These are phyloP conservation scores for Trichonephila clavipes DNA, from an alignment of 1,140 invertebrate genomes.

Conservation along the genomic window DNA sequence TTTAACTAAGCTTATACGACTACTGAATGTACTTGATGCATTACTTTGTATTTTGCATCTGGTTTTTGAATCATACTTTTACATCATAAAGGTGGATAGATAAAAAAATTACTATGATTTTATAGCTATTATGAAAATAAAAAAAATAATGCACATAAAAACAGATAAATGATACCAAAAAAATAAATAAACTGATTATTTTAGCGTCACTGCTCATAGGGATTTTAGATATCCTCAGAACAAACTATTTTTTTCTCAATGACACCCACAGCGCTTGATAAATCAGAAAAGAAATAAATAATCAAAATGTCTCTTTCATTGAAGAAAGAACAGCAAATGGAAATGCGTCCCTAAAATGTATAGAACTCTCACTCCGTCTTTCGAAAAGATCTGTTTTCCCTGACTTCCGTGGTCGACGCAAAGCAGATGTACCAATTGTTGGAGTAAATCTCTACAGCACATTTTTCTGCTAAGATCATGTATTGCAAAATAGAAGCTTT, in stretches of 20 bases:
- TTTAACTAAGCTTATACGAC: too few species aligned
- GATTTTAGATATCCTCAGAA: too few species aligned
- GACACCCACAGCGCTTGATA: background rate
- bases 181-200: too few species aligned
- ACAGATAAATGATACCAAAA: too few species aligned
- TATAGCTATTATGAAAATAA: too few species aligned
- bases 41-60: too few species aligned
- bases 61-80: too few species aligned
- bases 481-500: constrained; percentile 62
- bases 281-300: background rate
- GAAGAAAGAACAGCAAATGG: constrained; percentile 9
- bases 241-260: background rate
- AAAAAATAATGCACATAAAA: too few species aligned
- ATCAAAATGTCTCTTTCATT: background rate
- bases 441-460: constrained; percentile 44
- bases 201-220: too few species aligned
- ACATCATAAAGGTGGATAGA: too few species aligned
- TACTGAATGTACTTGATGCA: too few species aligned
- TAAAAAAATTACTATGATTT: too few species aligned
- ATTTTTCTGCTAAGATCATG: constrained; percentile 57
- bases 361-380: background rate
- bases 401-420: constrained; percentile 7
- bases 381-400: constrained; percentile 33
- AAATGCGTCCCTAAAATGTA: constrained; percentile 39
- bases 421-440: constrained; percentile 63